phyloP scores from a whole-genome alignment of 2,113 vertebrate species.

The Seriola aureovittata region DNA sequence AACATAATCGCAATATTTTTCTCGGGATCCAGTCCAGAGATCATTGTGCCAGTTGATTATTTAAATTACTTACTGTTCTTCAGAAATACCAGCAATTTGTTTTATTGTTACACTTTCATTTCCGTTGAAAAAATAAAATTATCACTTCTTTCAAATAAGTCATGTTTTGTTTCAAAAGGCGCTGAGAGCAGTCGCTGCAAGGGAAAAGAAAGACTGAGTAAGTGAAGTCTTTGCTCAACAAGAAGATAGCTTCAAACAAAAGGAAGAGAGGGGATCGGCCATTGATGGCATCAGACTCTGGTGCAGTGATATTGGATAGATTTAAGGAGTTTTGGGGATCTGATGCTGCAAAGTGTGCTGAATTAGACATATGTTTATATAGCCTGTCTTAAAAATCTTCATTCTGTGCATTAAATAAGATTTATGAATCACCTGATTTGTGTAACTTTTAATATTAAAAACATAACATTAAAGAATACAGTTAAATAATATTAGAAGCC shows the following conservation, averaged over 20 bases:
- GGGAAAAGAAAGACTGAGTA: background rate
- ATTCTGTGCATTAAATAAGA: no score
- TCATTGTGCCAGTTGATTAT: background rate
- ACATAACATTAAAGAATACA: no score
- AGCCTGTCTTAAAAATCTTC: no score
- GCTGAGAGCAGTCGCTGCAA: background rate
- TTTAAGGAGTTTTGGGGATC: no score
- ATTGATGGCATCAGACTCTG: no score
- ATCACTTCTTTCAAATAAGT: background rate
- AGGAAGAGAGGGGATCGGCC: background rate
- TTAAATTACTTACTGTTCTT: background rate
- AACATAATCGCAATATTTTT: conserved; percentile 1
- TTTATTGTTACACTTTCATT: background rate
- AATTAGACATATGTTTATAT: no score
- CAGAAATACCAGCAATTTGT: background rate
- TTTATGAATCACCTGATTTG: no score
- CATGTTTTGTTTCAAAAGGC: conserved; percentile 5
- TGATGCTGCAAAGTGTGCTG: no score
- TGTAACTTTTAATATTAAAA: no score
- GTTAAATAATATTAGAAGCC: background rate
- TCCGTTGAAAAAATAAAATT: background rate
- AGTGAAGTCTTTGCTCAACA: background rate
- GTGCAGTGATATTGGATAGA: no score
- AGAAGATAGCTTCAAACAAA: background rate
- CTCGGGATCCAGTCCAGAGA: conserved; percentile 16